Evolutionary conservation across 1,140 invertebrate species (phyloP).

Genomic region (Trichogramma pretiosum): DNA sequence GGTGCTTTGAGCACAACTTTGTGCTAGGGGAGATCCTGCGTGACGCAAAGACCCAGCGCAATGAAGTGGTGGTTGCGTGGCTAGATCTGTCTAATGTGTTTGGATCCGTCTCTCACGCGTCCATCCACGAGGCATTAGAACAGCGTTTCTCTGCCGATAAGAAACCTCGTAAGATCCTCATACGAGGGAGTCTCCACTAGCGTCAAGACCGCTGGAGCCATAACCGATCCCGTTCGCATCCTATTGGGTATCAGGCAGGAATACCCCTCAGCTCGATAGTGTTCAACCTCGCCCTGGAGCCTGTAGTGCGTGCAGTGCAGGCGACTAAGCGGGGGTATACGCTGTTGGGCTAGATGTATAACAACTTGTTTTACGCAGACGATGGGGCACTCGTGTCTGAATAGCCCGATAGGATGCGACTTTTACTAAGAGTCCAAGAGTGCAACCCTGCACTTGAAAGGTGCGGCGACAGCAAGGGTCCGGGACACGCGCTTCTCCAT

Average conservation of each 20-base stretch:
- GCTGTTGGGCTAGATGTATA: no score
- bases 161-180: not conserved
- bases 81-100: constrained; percentile 31
- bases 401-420: not conserved
- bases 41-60: constrained; percentile 8
- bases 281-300: constrained; percentile 1
- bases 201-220: not conserved
- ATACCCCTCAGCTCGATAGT: not conserved
- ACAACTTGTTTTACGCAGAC: not conserved
- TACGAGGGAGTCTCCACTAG: not conserved
- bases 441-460: not conserved
- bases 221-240: not conserved
- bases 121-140: not conserved
- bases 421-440: not conserved
- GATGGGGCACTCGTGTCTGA: constrained; percentile 1
- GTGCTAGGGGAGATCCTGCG: constrained; percentile 24
- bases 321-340: not conserved
- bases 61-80: constrained; percentile 26
- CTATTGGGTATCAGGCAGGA: constrained; percentile 7
- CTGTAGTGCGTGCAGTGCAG: not conserved
- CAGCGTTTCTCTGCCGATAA: not conserved
- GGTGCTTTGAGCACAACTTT: constrained; percentile 35
- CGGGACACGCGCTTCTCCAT: constrained; percentile 3
- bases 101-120: constrained; percentile 8
- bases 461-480: not conserved